Conservation (phyloP, 2,888 invertebrate species). For the Trissolcus japonicus region DNA sequence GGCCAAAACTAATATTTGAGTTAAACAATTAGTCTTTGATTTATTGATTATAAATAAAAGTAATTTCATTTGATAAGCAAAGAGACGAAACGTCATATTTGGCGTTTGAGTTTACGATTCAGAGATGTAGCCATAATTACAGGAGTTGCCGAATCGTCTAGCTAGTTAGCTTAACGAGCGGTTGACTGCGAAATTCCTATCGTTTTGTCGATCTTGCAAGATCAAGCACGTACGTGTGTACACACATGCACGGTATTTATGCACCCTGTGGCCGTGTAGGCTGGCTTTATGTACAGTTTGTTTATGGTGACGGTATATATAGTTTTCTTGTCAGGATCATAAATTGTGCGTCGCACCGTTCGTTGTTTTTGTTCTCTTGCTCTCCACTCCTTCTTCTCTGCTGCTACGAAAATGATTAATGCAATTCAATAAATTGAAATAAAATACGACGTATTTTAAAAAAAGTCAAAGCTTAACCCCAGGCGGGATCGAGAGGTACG, state of each 20-base stretch:
- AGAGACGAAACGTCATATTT: constrained; percentile 30
- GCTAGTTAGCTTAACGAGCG: constrained; percentile 67
- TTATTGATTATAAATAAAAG: too few species aligned
- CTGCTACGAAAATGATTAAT: constrained; percentile 55
- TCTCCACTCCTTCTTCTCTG: constrained; percentile 22
- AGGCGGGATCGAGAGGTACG: not conserved
- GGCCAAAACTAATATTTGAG: too few species aligned
- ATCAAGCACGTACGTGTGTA: constrained; percentile 46
- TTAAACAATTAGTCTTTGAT: too few species aligned
- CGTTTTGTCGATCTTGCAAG: constrained; percentile 56
- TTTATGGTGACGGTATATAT: constrained; percentile 67
- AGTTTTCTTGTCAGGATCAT: constrained; percentile 61
- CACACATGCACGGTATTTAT: constrained; percentile 49
- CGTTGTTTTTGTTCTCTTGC: constrained; percentile 50
- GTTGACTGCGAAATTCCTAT: constrained; percentile 68
- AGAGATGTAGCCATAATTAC: constrained; percentile 61
- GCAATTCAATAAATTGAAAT: constrained; percentile 58
- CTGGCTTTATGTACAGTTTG: constrained; percentile 64
- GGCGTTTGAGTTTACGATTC: constrained; percentile 43
- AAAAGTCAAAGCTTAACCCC: constrained; percentile 14
- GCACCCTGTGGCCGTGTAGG: constrained; percentile 60
- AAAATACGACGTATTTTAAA: constrained; percentile 49
- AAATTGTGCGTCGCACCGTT: constrained; percentile 62
- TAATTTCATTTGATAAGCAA: too few species aligned
- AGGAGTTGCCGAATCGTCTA: constrained; percentile 63